phyloP scores from a whole-genome alignment of 2,113 vertebrate genomes.

The Chionomys nivalis region DNA sequence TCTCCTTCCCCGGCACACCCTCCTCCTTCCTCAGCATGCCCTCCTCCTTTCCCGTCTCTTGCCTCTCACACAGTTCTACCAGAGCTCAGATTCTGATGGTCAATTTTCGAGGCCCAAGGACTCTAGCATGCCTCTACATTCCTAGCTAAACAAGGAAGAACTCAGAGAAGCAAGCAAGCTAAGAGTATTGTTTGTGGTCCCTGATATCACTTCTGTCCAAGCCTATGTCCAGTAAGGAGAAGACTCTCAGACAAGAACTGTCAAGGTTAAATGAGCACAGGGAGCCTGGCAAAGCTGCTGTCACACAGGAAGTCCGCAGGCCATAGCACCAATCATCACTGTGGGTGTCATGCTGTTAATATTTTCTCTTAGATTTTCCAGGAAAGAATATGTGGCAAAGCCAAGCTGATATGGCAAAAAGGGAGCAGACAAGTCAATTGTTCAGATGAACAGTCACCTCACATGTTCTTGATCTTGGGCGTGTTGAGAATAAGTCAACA shows the following conservation, averaged over 20 bases:
- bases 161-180: background rate
- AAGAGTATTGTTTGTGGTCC: background rate
- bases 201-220: background rate
- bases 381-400: conserved; percentile 8
- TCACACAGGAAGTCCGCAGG: background rate
- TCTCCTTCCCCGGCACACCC: background rate
- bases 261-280: background rate
- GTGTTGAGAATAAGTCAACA: background rate
- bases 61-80: background rate
- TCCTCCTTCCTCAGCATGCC: background rate
- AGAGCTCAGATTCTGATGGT: background rate
- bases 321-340: background rate
- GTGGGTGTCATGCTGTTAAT: background rate
- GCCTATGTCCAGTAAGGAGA: conserved; percentile 12
- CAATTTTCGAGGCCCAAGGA: background rate
- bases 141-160: background rate
- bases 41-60: background rate
- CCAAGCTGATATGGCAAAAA: background rate
- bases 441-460: background rate
- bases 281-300: background rate
- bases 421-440: background rate
- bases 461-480: background rate
- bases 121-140: background rate
- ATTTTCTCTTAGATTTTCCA: background rate
- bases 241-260: background rate